Conservation (phyloP, 2,888 invertebrate species). For the Callyntrura sp. region DNA sequence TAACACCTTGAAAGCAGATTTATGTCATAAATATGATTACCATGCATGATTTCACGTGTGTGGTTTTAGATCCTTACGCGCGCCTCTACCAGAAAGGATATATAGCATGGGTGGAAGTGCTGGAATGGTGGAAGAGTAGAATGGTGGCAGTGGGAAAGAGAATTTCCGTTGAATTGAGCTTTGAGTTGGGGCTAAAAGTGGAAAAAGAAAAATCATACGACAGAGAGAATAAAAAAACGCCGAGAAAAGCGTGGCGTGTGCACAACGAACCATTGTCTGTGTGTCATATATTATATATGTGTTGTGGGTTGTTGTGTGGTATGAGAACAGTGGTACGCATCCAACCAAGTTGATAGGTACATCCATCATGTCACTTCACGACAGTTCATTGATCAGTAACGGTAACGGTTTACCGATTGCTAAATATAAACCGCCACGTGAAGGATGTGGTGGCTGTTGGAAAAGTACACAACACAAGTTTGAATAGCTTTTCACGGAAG, state of each 20-base stretch:
- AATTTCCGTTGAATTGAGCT: too few species aligned
- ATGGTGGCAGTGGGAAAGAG: too few species aligned
- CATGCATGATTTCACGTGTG: slow-evolving; percentile 51
- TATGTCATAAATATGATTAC: slow-evolving; percentile 52
- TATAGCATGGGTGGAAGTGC: too few species aligned
- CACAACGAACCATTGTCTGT: too few species aligned
- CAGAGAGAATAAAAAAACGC: too few species aligned
- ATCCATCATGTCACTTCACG: slow-evolving; percentile 44
- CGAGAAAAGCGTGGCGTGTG: not conserved
- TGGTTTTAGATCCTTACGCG: slow-evolving; percentile 26
- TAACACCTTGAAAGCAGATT: slow-evolving; percentile 49
- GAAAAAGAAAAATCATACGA: too few species aligned
- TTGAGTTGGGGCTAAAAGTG: too few species aligned
- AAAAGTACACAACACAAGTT: slow-evolving; percentile 13
- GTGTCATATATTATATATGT: too few species aligned
- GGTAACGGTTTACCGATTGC: slow-evolving; percentile 43
- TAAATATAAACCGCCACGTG: slow-evolving; percentile 18
- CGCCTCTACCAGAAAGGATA: too few species aligned
- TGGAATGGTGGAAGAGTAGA: too few species aligned
- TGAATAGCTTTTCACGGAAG: not conserved
- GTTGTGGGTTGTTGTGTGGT: too few species aligned
- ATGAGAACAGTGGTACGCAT: slow-evolving; percentile 24
- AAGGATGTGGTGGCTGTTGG: not conserved
- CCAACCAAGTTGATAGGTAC: slow-evolving; percentile 22
- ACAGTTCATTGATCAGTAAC: slow-evolving; percentile 54